Evolutionary conservation across 2,797 vertebrate species (phyloP), one percentile per base, ranked within the genome.

Genomic region (Apodemus agrarius): DNA sequence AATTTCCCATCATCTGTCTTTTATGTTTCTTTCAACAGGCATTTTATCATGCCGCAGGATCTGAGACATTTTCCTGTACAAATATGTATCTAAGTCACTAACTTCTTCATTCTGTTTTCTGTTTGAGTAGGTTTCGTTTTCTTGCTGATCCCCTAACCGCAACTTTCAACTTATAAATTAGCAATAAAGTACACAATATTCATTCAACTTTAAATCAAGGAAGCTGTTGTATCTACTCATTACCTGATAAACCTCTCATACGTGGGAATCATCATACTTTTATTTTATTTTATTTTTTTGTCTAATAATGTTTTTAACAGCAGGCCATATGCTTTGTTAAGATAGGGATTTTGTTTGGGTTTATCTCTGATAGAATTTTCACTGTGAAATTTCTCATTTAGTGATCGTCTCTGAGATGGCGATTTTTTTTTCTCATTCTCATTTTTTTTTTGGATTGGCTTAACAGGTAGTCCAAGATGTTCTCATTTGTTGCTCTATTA

Each of bases 151-250:
- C 31, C 96, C 96, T 95, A 95, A 96, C 96, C 83, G 5, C 21
- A 79, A 93, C 90, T 98, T 98, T 97, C 97, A 95, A 93, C 91
- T 96, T 95, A 92, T 97, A 92, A 91, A 96, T 96, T 97, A 81
- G 95, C 97, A 98, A 95, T 95, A 94, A 95, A 97, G 96, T 97
- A 96, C 97, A 97, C 98, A 52, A 52, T 91, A 97, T 46, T 92
- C 97, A 92, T 92, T 97, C 97, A 98, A 98, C 90, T 96, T 96
- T 92, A 98, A 98, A 90, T 93, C 95, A 97, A 76, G 43, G 97
- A 46, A 85, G 84, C 90, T 74, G 43, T 95, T 96, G 63, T 89
- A 83, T 96, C 69, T 97, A 76, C 69, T 67, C 95, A 95, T 97
- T 95, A 95, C 95, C 88, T 82, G 97, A 97, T 94, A 93, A 0